Evolutionary conservation across 2,888 invertebrate genomes (phyloP), one percentile per base, ranked within the genome.

Genomic region (Drosophila suboccidentalis): DNA sequence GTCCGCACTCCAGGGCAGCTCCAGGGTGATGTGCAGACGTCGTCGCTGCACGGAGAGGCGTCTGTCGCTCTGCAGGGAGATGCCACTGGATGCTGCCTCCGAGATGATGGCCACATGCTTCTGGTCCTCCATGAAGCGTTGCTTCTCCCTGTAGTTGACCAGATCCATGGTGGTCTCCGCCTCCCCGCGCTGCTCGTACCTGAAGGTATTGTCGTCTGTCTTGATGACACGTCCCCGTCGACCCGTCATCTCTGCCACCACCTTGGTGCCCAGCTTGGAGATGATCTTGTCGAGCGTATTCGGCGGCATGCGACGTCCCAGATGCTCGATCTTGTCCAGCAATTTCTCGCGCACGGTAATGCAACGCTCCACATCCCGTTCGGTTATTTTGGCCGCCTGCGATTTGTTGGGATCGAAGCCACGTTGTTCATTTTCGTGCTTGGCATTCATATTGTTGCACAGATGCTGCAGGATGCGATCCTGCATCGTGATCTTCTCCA

Each of bases 161-260:
- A 98, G 97, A 94, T 99, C 99, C 53, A 99, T 94, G 0, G 99
- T 97, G 32, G 98, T 98, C 92, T 99, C 99, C 1, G 95, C 95
- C 91, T 99, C 99, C 2, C 98, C 97, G 11, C 99, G 95, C 55
- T 97, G 96, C 93, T 99, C 98, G 93, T 99, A 99, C 80, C 96
- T 96, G 84, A 98, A 97, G 80, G 95, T 95, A 0, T 98, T 98
- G 87, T 97, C 97, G 78, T 98, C 98, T 0, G 96, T 97, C 89
- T 97, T 97, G 5, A 98, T 97, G 41, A 99, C 98, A 57, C 95
- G 94, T 0, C 98, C 98, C 90, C 98, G 98, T 53, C 99, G 95
- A 0, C 99, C 99, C 0, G 99, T 99, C 99, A 99, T 99, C 95
- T 99, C 99, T 0, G 99, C 99, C 0, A 99, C 99, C 93, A 97